Evolutionary conservation across 2,797 vertebrate species (phyloP), one percentile per base, ranked within the genome.

Genomic region (Periparus ater): DNA sequence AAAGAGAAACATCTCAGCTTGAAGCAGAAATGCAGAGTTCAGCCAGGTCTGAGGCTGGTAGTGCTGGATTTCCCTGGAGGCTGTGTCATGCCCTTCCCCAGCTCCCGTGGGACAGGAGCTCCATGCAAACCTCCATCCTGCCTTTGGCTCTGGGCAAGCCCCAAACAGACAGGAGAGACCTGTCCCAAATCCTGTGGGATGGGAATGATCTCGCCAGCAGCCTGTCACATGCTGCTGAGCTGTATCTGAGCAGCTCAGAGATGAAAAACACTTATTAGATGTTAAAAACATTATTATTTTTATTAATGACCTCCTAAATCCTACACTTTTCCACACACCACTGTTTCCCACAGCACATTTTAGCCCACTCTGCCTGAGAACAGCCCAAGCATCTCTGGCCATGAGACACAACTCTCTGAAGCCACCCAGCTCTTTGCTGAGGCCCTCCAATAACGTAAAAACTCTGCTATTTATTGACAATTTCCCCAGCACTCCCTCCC

Each of bases 131-230:
- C 89, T 58, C 30, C 45, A 17, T 2, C 78, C 71, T 27, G 25
- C 7, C 78, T 26, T 11, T 10, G 50, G 45, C 93, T 50, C 4
- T 2, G 42, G 83, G 84, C 76, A 71, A 51, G 8, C 68, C 36
- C 86, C 68, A 32, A 42, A 17, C 73, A 83, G 81, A 81, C 91
- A 81, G 94, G 92, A 88, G 89, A 84, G 82, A 93, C 94, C 89
- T 79, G 95, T 91, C 93, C 92, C 85, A 63, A 40, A 88, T 4
- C 73, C 92, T 75, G 76, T 4, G 82, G 5, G 77, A 54, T 13
- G 76, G 92, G 66, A 77, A 32, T 21, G 32, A 84, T 16, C 73
- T 20, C 10, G 9, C 84, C 89, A 89, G 87, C 29, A 78, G 85
- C 80, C 68, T 12, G 73, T 78, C 95, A 91, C 79, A 50, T 14